These are phyloP conservation scores for Notolabrus celidotus DNA, from an alignment of 2,797 vertebrate species.

Conservation along the genomic window DNA sequence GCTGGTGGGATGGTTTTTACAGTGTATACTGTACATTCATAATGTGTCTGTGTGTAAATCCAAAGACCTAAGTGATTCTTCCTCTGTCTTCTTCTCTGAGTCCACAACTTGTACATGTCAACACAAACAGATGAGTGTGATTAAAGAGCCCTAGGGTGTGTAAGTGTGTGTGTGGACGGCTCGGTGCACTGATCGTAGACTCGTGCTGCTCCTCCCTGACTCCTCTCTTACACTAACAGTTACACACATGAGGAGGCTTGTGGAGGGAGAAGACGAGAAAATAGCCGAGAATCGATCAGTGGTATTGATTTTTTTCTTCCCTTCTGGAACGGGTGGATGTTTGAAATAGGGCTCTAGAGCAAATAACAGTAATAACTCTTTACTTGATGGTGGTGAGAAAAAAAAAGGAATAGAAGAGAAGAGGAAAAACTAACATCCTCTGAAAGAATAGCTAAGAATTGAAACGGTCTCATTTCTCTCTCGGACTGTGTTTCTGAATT, in stretches of 20 bases:
- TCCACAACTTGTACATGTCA: conserved; percentile 75
- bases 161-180: conserved; percentile 21
- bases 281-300: conserved; percentile 79
- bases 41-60: conserved; percentile 37
- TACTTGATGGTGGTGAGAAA: conserved; percentile 44
- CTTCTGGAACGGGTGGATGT: conserved; percentile 78
- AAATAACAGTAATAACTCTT: conserved; percentile 79
- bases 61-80: conserved; percentile 61
- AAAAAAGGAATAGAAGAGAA: not conserved
- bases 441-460: no score
- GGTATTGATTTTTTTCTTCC: conserved; percentile 83
- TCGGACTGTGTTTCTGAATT: no score
- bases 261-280: conserved; percentile 67
- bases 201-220: conserved; percentile 54
- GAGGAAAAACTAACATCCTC: not conserved
- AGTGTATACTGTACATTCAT: conserved; percentile 23
- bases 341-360: conserved; percentile 79
- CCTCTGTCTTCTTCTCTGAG: conserved; percentile 65
- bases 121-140: conserved; percentile 72
- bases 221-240: conserved; percentile 45
- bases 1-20: conserved; percentile 14
- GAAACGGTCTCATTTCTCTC: no score
- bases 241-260: conserved; percentile 49
- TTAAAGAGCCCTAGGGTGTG: conserved; percentile 57
- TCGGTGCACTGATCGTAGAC: conserved; percentile 44